Evolutionary conservation across 2,113 vertebrate genomes (phyloP).

Genomic region (Otocyon megalotis): DNA sequence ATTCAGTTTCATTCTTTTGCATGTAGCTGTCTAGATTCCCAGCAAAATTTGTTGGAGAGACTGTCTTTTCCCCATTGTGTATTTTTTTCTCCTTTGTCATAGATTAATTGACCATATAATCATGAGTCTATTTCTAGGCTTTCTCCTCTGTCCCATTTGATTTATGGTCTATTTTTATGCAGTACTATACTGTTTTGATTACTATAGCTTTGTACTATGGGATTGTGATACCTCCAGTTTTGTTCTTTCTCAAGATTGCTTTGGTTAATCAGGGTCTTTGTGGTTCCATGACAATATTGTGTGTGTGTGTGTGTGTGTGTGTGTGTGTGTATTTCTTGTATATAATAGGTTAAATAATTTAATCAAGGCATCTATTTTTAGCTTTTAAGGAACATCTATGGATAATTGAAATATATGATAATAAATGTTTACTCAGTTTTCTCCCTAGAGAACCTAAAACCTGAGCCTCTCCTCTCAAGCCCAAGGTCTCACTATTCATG

Average conservation of each 20-base stretch:
- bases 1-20: neutral
- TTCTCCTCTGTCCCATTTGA: neutral
- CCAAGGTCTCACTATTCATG: neutral
- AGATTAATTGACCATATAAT: neutral
- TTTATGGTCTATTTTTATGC: neutral
- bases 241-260: neutral
- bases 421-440: conserved; percentile 41
- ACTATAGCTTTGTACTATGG: neutral
- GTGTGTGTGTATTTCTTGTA: neutral
- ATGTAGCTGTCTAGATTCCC: neutral
- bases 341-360: neutral
- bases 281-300: neutral
- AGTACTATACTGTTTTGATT: neutral
- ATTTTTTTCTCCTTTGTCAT: neutral
- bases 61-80: neutral
- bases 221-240: neutral
- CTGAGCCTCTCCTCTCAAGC: neutral
- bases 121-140: neutral
- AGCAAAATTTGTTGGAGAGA: neutral
- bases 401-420: neutral
- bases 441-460: neutral
- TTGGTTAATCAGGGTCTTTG: neutral
- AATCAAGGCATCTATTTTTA: conserved; percentile 33
- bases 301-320: too few species aligned
- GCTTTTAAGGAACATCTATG: neutral